These are phyloP conservation scores for Dioctria rufipes DNA, from an alignment of 2,888 invertebrate genomes.

Conservation along the genomic window DNA sequence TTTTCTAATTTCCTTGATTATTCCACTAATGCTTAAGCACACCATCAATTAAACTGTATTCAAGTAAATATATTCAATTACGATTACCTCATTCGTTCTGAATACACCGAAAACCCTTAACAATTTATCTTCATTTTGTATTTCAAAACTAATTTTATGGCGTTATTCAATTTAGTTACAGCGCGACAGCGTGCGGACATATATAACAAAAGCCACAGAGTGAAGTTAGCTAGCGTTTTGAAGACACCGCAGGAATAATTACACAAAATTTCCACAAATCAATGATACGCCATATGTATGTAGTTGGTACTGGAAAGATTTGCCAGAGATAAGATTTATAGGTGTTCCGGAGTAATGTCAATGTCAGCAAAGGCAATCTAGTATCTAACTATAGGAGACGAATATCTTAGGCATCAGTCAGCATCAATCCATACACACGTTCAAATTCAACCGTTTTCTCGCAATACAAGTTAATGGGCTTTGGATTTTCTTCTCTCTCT, in stretches of 20 bases:
- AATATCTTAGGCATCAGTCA: too few relatives aligned
- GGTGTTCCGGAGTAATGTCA: constrained; percentile 40
- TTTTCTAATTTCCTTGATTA: too few relatives aligned
- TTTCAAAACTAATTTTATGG: constrained; percentile 31
- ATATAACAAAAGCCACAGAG: background rate
- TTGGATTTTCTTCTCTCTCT: background rate
- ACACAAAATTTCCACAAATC: background rate
- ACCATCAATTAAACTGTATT: too few relatives aligned
- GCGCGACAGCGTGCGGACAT: background rate
- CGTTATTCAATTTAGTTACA: constrained; percentile 32
- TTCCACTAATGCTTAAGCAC: too few relatives aligned
- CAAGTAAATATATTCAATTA: too few relatives aligned
- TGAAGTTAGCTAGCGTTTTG: background rate
- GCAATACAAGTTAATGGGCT: background rate
- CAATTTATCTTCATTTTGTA: constrained; percentile 29
- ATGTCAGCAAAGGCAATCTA: background rate
- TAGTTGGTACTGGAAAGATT: background rate
- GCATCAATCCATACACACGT: too few relatives aligned
- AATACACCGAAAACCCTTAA: constrained; percentile 1
- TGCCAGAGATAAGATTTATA: constrained; percentile 25
- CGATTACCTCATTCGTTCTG: too few relatives aligned
- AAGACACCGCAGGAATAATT: background rate
- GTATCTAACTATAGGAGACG: background rate
- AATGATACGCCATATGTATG: background rate
- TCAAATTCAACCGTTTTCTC: constrained; percentile 1